Conservation (phyloP, 2,113 vertebrate species). For the Aplodontia rufa region DNA sequence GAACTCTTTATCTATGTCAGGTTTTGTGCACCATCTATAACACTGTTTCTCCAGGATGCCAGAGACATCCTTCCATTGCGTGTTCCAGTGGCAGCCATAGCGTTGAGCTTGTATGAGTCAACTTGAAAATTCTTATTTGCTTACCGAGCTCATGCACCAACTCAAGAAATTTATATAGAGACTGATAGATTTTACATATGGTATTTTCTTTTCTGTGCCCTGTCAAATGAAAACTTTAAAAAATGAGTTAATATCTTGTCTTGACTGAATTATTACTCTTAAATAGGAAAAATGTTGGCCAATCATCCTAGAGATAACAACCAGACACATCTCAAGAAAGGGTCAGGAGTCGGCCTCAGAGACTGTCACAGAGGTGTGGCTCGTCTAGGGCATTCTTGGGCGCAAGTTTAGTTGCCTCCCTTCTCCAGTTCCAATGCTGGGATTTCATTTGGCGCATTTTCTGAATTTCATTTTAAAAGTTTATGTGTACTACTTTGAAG, state of each 20-base stretch:
- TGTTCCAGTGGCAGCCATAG: neutral
- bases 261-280: conserved; percentile 28
- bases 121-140: neutral
- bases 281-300: neutral
- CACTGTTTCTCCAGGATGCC: neutral
- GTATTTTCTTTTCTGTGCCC: conserved; percentile 50
- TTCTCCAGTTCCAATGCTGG: neutral
- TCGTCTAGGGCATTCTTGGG: neutral
- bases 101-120: neutral
- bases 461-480: neutral
- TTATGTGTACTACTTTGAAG: neutral
- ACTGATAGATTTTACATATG: too few species aligned
- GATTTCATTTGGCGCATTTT: conserved; percentile 21
- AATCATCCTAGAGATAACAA: neutral
- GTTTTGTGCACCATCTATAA: neutral
- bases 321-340: neutral
- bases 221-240: conserved; percentile 23
- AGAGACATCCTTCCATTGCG: neutral
- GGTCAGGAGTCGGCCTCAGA: neutral
- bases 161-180: neutral
- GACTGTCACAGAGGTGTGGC: neutral
- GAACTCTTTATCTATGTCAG: neutral
- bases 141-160: neutral
- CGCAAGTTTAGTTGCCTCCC: neutral
- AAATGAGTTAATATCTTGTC: conserved; percentile 20